Percentiles rank a stretch among this genome's conserved stretches.
phyloP scores from a whole-genome alignment of 2,113 vertebrate species.

The Muntiacus reevesi region DNA sequence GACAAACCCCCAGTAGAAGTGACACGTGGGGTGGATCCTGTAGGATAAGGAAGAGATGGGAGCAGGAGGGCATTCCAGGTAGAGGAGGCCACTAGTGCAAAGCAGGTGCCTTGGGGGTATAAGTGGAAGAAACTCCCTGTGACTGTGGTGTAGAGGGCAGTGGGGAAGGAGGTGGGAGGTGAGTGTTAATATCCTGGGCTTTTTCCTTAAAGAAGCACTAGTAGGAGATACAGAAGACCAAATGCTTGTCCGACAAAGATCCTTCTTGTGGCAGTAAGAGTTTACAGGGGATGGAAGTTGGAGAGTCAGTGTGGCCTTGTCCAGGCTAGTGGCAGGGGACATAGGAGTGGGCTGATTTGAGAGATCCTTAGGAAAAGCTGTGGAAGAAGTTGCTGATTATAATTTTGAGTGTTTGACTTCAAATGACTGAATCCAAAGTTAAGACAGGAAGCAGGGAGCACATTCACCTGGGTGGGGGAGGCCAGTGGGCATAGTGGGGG shows the following conservation, averaged over 20 bases:
- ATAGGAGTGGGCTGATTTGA: background rate
- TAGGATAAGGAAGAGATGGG: background rate
- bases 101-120: background rate
- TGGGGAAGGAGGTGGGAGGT: background rate
- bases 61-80: background rate
- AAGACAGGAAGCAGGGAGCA: background rate
- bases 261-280: background rate
- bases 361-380: background rate
- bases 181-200: background rate
- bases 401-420: background rate
- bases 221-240: background rate
- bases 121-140: background rate
- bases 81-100: background rate
- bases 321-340: background rate
- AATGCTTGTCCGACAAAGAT: background rate
- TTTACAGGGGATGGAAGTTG: background rate
- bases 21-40: background rate
- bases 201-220: background rate
- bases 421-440: background rate
- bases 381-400: background rate
- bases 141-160: background rate
- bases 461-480: accelerated
- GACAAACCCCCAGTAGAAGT: background rate
- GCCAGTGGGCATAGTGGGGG: background rate
- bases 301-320: background rate